These are phyloP conservation scores for Apomyelois bistriatella DNA, from an alignment of 2,888 invertebrate species.

Conservation along the genomic window DNA sequence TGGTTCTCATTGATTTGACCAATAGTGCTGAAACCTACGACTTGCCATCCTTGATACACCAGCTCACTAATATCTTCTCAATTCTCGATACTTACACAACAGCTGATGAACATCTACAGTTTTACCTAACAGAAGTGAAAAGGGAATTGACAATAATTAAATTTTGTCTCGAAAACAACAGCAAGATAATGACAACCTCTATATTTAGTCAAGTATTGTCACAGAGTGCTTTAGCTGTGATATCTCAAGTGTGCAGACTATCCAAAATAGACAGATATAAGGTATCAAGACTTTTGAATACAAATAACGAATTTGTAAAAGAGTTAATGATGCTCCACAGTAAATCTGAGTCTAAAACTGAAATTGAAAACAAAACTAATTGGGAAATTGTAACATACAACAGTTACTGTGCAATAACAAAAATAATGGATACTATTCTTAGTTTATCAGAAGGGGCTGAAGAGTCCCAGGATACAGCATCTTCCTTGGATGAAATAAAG, in stretches of 20 bases:
- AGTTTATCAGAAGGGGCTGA: conserved; percentile 54
- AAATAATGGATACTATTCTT: conserved; percentile 70
- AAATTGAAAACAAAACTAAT: conserved; percentile 38
- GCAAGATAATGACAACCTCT: conserved; percentile 72
- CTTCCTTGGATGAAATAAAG: conserved; percentile 70
- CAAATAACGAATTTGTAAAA: conserved; percentile 64
- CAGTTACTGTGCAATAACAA: conserved; percentile 73
- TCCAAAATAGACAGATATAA: conserved; percentile 73
- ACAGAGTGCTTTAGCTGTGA: conserved; percentile 70
- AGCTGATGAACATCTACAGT: conserved; percentile 63
- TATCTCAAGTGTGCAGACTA: conserved; percentile 73
- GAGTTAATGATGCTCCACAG: conserved; percentile 53
- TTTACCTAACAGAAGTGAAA: conserved; percentile 72
- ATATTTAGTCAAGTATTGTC: conserved; percentile 67
- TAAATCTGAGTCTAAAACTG: conserved; percentile 36
- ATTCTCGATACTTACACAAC: conserved; percentile 68
- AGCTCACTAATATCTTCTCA: conserved; percentile 69
- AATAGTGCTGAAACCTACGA: conserved; percentile 71
- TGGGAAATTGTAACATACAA: conserved; percentile 75
- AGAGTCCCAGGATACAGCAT: conserved; percentile 52
- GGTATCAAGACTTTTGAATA: conserved; percentile 66
- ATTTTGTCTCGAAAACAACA: conserved; percentile 73
- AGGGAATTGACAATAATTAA: conserved; percentile 71
- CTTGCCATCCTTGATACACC: conserved; percentile 63
- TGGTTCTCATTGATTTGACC: conserved; percentile 72